Conservation (phyloP, 2,797 vertebrate species). For the Paguma larvata region DNA sequence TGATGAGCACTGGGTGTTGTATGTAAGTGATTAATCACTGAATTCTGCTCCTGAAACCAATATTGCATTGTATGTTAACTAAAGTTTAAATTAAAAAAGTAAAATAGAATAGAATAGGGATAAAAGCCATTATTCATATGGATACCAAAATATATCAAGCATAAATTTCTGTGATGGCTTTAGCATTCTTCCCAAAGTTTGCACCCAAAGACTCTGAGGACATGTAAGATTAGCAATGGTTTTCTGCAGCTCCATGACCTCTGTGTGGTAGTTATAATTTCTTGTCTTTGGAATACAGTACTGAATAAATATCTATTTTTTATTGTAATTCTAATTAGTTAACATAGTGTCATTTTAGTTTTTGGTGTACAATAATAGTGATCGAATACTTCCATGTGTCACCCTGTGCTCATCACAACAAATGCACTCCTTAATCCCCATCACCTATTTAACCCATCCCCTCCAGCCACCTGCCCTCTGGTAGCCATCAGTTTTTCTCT, state of each 20-base stretch:
- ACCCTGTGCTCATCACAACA: neutral
- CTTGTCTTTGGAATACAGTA: neutral
- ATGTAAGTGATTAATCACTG: too few species aligned
- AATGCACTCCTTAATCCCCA: neutral
- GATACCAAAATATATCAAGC: neutral
- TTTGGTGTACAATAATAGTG: neutral
- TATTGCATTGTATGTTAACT: too few species aligned
- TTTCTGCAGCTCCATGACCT: neutral
- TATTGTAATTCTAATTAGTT: neutral
- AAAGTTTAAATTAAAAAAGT: too few species aligned
- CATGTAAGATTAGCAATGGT: neutral
- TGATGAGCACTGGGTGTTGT: too few species aligned
- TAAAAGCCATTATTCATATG: neutral
- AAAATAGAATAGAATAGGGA: neutral
- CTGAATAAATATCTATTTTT: slow-evolving; percentile 30
- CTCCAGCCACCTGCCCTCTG: neutral
- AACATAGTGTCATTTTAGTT: neutral
- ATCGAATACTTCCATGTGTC: neutral
- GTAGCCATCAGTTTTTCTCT: neutral
- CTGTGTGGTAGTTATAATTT: neutral
- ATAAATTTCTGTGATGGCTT: neutral
- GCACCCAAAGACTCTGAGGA: neutral
- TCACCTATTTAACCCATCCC: neutral
- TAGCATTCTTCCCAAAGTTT: neutral
- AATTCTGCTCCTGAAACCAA: too few species aligned